Conservation (phyloP, 2,888 invertebrate genomes). For the Machimus rusticus region DNA sequence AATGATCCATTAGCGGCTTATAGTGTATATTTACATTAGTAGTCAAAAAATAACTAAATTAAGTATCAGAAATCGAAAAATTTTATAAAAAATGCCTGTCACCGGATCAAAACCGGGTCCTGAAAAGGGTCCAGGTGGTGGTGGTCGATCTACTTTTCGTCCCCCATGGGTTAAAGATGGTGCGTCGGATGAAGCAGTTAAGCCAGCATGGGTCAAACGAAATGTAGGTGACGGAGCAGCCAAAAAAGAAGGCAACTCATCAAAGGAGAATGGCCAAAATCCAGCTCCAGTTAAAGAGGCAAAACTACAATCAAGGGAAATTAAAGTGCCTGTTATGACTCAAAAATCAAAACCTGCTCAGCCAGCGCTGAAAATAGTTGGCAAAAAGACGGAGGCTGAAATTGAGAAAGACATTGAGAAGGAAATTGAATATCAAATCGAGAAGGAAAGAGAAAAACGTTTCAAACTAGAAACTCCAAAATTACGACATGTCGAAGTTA, state of each 20-base stretch:
- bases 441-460: constrained; percentile 52
- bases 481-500: constrained; percentile 58
- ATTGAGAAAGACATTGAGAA: constrained; percentile 54
- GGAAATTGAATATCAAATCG: constrained; percentile 56
- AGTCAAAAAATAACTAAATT: constrained; percentile 2
- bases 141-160: constrained; percentile 70
- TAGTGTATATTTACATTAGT: not conserved
- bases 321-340: constrained; percentile 61
- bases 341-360: constrained; percentile 52
- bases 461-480: constrained; percentile 61
- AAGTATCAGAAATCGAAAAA: constrained; percentile 13
- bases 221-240: constrained; percentile 41
- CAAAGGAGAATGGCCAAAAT: constrained; percentile 37
- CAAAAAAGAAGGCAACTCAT: constrained; percentile 44
- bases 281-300: constrained; percentile 45
- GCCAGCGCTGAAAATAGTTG: constrained; percentile 49
- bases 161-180: constrained; percentile 77
- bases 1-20: not conserved
- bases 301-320: constrained; percentile 56
- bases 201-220: constrained; percentile 63
- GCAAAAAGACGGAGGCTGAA: constrained; percentile 41
- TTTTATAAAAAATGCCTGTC: constrained; percentile 56
- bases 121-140: constrained; percentile 51
- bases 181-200: constrained; percentile 60
- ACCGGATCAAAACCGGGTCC: constrained; percentile 52